Base-by-base conservation (phyloP, 2,113 vertebrate species). In the Danionella cerebrum region DNA sequence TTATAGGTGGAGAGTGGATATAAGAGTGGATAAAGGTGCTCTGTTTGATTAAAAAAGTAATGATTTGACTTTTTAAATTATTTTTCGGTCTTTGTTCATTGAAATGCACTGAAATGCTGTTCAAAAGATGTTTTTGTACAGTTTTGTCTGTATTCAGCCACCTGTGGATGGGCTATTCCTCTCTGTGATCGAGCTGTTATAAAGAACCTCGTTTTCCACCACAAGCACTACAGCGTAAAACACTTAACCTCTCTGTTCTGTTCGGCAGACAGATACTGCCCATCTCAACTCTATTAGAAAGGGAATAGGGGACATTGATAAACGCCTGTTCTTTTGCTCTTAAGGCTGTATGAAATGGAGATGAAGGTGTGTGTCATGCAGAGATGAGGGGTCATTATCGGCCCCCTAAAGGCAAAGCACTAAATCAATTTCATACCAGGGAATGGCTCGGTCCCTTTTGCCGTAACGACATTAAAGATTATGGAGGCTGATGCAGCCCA, bases 391-490 rank as follows among this genome's bases (percentile, higher is more conserved):
- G 66, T 70, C 66, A 51, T 76, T 73, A 73, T 65, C 31, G 14
- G 25, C 33, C 67, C 52, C 47, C 68, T 58, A 76, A 69, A 76
- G 62, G 48, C 64, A 65, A 33, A 44, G 42, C 67, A 62, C 54
- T 76, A 73, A 73, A 73, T 76, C 74, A 76, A 55, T 62, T 62
- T 73, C 57, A 70, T 19, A 54, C 27, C 25, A 29, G 25, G 39
- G 63, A 66, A 59, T n/a, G 50, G 53, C 33, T 35, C 25, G 42
- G 55, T 69, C 33, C 59, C 53, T 45, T 33, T 42, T 55, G 60
- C 66, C 41, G 21, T 70, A 67, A 67, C 50, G 44, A 55, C 48
- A 62, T 71, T 71, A 44, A 50, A 51, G 52, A 14, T 74, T 59
- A 65, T 74, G 59, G 57, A 69, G 55, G 42, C 13, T 33, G n/a